A percentile compares a stretch with the other conserved stretches of the same genome.
phyloP scores from a whole-genome alignment of 1,140 invertebrate genomes.

The Manduca sexta region DNA sequence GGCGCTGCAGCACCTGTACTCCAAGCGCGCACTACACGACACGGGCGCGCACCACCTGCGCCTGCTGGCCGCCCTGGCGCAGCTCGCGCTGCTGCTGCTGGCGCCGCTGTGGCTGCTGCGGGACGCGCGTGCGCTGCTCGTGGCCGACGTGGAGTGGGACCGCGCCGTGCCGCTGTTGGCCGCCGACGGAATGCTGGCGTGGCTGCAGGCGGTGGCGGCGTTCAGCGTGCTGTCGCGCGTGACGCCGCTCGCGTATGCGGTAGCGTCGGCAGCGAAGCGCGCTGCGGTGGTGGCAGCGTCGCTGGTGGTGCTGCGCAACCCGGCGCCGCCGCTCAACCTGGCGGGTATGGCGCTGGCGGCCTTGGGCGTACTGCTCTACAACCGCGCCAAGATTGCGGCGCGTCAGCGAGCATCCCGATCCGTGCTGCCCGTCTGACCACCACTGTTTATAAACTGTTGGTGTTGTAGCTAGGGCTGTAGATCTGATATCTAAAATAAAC shows the following conservation, averaged over 20 bases:
- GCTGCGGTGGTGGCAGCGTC: conserved; percentile 95
- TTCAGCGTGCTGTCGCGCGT: conserved; percentile 94
- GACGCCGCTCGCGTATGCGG: conserved; percentile 94
- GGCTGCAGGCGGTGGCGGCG: conserved; percentile 95
- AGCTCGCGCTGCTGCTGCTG: conserved; percentile 35
- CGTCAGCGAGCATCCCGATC: conserved; percentile 9
- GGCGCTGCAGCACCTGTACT: conserved; percentile 95
- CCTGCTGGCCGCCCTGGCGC: conserved; percentile 32
- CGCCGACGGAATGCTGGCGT: conserved; percentile 91
- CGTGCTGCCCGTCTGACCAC: conserved; percentile 1
- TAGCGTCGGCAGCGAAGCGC: conserved; percentile 96
- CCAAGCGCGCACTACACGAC: conserved; percentile 86
- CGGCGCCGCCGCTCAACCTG: conserved; percentile 90
- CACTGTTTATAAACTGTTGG: no score
- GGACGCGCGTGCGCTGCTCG: conserved; percentile 18
- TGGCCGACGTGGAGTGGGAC: conserved; percentile 10
- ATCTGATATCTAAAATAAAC: no score
- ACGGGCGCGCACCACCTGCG: conserved; percentile 44
- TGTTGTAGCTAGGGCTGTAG: no score
- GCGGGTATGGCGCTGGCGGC: conserved; percentile 94
- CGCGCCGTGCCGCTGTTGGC: conserved; percentile 77
- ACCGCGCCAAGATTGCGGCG: conserved; percentile 61
- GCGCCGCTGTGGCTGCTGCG: conserved; percentile 28
- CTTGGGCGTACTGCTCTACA: conserved; percentile 92
- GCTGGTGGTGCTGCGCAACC: conserved; percentile 91